A percentile compares a stretch with the other conserved stretches of the same genome.
These are phyloP conservation scores for Petrosia ficiformis DNA, from an alignment of 37 sponge, comb jelly and placozoan species.

Conservation along the genomic window DNA sequence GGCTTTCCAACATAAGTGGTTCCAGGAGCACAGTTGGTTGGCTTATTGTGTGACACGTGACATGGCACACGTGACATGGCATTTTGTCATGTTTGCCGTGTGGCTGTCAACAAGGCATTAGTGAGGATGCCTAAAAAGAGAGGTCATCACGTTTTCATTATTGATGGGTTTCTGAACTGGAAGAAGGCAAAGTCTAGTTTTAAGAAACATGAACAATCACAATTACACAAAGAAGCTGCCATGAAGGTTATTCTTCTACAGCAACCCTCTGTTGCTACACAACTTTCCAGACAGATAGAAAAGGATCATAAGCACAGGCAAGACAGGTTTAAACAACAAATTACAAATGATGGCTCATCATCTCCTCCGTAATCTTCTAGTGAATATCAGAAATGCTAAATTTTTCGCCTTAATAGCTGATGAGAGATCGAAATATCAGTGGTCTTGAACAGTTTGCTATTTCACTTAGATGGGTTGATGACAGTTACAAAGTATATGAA, in stretches of 20 bases:
- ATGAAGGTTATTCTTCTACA: background rate
- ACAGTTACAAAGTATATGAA: conserved; percentile 16
- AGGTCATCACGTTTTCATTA: conserved; percentile 15
- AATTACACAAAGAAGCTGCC: conserved; percentile 11
- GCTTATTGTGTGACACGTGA: no score
- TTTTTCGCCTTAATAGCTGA: conserved; percentile 23
- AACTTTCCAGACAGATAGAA: background rate
- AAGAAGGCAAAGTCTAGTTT: conserved; percentile 12
- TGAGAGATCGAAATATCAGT: conserved; percentile 29
- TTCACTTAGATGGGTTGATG: conserved; percentile 28
- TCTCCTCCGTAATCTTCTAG: conserved; percentile 11
- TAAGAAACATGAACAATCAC: background rate
- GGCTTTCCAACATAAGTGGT: conserved; percentile 16
- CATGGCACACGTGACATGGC: background rate
- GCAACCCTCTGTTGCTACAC: background rate
- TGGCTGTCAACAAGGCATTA: background rate
- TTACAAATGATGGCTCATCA: conserved; percentile 23
- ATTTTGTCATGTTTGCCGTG: background rate
- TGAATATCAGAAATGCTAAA: background rate
- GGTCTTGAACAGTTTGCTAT: conserved; percentile 25
- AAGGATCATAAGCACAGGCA: conserved; percentile 8
- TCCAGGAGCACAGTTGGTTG: conserved; percentile 17
- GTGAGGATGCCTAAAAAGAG: background rate
- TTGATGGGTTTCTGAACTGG: conserved; percentile 34
- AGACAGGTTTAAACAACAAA: conserved; percentile 29